Base-by-base conservation (phyloP, 2,888 invertebrate genomes). In the Drosophila acutilabella region DNA sequence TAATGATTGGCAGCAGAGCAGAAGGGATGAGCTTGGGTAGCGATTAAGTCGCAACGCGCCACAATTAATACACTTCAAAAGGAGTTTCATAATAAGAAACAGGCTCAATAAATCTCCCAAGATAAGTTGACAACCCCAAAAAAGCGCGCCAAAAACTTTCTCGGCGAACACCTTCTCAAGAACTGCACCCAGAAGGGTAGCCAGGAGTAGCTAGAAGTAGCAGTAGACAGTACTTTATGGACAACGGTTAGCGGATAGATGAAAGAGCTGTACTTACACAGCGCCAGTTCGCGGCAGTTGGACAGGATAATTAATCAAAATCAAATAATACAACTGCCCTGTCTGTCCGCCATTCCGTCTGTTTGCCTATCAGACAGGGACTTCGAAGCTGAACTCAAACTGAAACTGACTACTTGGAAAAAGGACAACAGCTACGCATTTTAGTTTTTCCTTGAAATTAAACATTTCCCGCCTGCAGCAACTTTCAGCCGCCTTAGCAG, bases 221-320 rank as follows among this genome's bases (percentile, higher is more conserved):
- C 8, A 40, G 20, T 20, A 20, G 30, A n/a, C 33, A 56, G 47
- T 30, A 36, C 36, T 36, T 11, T 36, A 13, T 54, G 54, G 26
- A 14, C 16, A 10, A 4, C 8, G 8, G 26, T 13, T 13, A 30
- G 36, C 45, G 47, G 88, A 65, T 65, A 78, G 73, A 86, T 75
- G 65, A 88, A 89, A 85, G 88, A 66, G 60, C 61, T 80, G 80
- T 71, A 70, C 67, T 77, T 59, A 53, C 50, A 54, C 75, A 65
- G 74, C 67, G 62, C 64, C 64, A 60, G 72, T 71, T 59, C 57
- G 67, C 67, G 74, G 53, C 67, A 56, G 71, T 72, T 75, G 80
- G 75, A 61, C 71, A 71, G 71, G 64, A 78, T 80, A 86, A 86
- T 86, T 89, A 90, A 91, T 91, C 91, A 91, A 91, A 91, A 91